Evolutionary conservation across 2,888 invertebrate species (phyloP).

Genomic region (Protodeltote pygarga): DNA sequence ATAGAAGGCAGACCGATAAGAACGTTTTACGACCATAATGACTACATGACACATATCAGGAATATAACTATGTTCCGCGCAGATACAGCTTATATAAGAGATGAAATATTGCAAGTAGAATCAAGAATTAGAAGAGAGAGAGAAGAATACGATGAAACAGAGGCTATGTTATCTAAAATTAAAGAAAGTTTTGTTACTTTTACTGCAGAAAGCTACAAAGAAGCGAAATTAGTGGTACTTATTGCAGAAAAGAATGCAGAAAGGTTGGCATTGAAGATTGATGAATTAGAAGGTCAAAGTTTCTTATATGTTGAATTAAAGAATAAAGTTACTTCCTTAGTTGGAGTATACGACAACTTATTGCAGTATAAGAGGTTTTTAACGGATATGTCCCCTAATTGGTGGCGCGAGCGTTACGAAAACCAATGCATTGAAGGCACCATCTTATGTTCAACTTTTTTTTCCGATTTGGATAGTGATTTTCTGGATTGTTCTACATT

Average conservation of each 20-base stretch:
- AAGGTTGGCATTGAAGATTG: constrained; percentile 29
- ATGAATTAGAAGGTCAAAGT: constrained; percentile 45
- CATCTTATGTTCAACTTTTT: not conserved
- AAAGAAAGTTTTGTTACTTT: constrained; percentile 48
- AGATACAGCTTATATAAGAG: constrained; percentile 51
- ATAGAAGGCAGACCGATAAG: constrained; percentile 58
- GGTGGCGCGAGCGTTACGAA: constrained; percentile 42
- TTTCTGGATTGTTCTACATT: not conserved
- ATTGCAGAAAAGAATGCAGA: constrained; percentile 34
- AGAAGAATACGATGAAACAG: constrained; percentile 35
- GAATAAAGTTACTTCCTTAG: constrained; percentile 42
- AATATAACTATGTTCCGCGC: constrained; percentile 52
- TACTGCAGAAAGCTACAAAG: constrained; percentile 45
- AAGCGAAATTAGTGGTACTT: constrained; percentile 40
- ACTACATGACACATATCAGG: constrained; percentile 52
- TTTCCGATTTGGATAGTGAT: not conserved
- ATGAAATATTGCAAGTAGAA: constrained; percentile 52
- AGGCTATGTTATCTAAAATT: constrained; percentile 21
- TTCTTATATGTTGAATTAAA: constrained; percentile 48
- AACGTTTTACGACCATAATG: constrained; percentile 50
- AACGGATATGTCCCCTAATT: constrained; percentile 41
- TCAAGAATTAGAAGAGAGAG: constrained; percentile 32
- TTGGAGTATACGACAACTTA: constrained; percentile 48
- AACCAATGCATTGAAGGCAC: not conserved
- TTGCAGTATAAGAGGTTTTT: constrained; percentile 52